A percentile compares a stretch with the other conserved stretches of the same genome.
These are phyloP conservation scores for Palythoa grandiflora DNA, from an alignment of 92 coral and sea anemone genomes.

Conservation along the genomic window DNA sequence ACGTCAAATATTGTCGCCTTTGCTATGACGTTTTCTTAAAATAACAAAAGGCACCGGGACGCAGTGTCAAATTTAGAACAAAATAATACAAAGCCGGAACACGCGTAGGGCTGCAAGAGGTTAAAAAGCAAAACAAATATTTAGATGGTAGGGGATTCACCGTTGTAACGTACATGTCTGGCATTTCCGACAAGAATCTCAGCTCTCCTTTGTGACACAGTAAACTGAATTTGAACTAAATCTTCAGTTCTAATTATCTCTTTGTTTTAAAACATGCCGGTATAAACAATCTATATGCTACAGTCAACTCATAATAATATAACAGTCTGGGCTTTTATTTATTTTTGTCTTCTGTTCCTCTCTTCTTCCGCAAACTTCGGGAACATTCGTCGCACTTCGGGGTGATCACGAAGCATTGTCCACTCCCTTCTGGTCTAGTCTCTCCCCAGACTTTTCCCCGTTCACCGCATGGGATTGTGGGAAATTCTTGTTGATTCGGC, in stretches of 20 bases:
- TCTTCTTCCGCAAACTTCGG: constrained; percentile 13
- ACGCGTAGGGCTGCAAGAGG: constrained; percentile 20
- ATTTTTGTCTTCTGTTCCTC: neutral
- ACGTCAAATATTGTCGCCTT: constrained; percentile 2
- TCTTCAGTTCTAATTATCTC: neutral
- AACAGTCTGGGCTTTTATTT: neutral
- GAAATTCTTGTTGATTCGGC: constrained; percentile 84
- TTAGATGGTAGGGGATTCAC: neutral
- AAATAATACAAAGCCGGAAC: constrained; percentile 19
- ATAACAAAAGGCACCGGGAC: neutral
- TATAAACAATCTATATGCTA: no score
- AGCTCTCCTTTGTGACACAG: constrained; percentile 13
- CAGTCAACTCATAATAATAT: no score
- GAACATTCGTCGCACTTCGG: constrained; percentile 35
- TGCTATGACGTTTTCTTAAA: constrained; percentile 3
- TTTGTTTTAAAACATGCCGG: neutral
- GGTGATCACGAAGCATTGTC: constrained; percentile 29
- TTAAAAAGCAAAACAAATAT: constrained; percentile 31
- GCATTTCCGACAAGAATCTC: constrained; percentile 23
- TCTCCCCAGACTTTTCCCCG: constrained; percentile 56
- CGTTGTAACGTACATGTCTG: neutral
- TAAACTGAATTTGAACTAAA: neutral
- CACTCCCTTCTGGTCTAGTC: constrained; percentile 15
- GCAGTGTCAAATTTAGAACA: neutral
- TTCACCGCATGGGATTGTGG: constrained; percentile 74